phyloP scores from a whole-genome alignment of 2,888 invertebrate genomes.

The Piscicola geometra region DNA sequence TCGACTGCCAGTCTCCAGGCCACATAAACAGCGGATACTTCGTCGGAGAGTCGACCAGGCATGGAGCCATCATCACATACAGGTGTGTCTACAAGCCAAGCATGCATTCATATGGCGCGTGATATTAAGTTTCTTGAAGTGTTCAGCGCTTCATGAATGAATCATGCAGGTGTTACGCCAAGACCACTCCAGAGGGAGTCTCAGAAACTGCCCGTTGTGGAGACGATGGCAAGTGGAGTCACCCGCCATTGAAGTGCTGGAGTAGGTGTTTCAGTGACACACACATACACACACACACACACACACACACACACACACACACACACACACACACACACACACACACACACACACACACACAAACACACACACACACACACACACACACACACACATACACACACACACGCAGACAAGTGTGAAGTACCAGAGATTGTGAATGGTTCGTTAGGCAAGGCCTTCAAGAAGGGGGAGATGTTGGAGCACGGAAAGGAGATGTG shows the following conservation, averaged over 20 bases:
- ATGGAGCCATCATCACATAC: conserved; percentile 86
- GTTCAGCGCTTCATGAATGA: no score
- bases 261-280: conserved; percentile 60
- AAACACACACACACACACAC: conserved; percentile 16
- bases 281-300: conserved; percentile 7
- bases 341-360: conserved; percentile 19
- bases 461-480: conserved; percentile 44
- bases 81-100: conserved; percentile 60
- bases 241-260: conserved; percentile 82
- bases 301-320: conserved; percentile 10
- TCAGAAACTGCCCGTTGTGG: conserved; percentile 70
- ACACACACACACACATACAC: neutral
- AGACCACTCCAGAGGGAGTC: conserved; percentile 43
- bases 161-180: conserved; percentile 40
- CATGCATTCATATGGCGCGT: no score
- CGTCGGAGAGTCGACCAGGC: conserved; percentile 71
- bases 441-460: conserved; percentile 49
- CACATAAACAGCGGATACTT: conserved; percentile 90
- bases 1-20: conserved; percentile 91
- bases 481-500: conserved; percentile 47
- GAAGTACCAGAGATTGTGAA: conserved; percentile 71
- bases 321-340: conserved; percentile 18
- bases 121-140: no score
- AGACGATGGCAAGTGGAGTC: conserved; percentile 89
- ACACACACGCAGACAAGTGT: conserved; percentile 73